Evolutionary conservation across 2,888 invertebrate genomes (phyloP).

Genomic region (Cheilosia grossa): DNA sequence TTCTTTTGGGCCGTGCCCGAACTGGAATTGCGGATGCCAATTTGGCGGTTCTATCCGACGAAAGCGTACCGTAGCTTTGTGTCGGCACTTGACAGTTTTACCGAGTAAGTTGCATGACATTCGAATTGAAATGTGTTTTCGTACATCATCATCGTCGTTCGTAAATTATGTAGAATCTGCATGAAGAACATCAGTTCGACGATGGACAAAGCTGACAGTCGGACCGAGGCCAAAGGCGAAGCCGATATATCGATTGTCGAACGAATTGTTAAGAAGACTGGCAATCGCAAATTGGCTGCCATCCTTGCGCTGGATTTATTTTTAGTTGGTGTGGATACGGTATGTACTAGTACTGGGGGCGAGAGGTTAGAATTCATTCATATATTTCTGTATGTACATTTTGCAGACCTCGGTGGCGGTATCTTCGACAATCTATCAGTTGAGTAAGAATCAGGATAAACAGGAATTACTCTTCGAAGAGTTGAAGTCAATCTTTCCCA

Average conservation of each 20-base stretch:
- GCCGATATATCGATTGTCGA: constrained; percentile 85
- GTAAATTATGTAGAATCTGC: constrained; percentile 83
- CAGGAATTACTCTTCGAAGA: constrained; percentile 88
- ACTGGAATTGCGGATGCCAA: constrained; percentile 89
- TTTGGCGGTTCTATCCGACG: constrained; percentile 90
- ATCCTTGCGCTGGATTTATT: constrained; percentile 90
- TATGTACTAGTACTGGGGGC: constrained; percentile 77
- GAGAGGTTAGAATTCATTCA: not conserved
- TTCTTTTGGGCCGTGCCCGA: constrained; percentile 91
- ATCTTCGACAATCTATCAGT: constrained; percentile 89
- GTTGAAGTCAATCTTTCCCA: constrained; percentile 85
- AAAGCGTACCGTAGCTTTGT: constrained; percentile 89
- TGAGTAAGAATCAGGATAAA: constrained; percentile 88
- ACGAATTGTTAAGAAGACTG: constrained; percentile 85
- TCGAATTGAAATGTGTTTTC: constrained; percentile 47
- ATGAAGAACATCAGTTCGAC: constrained; percentile 85
- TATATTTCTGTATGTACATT: not conserved
- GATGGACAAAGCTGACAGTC: constrained; percentile 83
- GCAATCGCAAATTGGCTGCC: constrained; percentile 86
- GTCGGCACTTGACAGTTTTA: constrained; percentile 88
- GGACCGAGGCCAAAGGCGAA: constrained; percentile 79
- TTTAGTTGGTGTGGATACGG: constrained; percentile 92
- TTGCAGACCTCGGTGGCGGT: constrained; percentile 88
- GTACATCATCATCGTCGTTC: not conserved
- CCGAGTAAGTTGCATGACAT: constrained; percentile 84